Conservation (phyloP, 2,888 invertebrate genomes). For the Myopa testacea region DNA sequence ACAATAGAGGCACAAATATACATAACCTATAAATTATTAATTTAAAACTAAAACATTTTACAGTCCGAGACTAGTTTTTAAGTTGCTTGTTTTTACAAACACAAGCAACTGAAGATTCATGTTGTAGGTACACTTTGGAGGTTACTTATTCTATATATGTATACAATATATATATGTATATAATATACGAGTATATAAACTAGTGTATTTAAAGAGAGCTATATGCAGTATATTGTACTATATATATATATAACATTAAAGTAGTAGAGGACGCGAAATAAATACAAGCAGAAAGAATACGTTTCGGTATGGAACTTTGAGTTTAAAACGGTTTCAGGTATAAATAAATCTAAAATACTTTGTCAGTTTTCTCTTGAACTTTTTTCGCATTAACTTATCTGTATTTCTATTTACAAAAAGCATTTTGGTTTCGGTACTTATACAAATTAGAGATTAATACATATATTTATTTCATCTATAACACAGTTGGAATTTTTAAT, state of each 20-base stretch:
- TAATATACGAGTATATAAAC: conserved; percentile 22
- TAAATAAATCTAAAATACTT: conserved; percentile 15
- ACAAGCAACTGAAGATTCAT: conserved; percentile 27
- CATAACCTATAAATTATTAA: not conserved
- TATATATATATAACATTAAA: not conserved
- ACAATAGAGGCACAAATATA: conserved; percentile 11
- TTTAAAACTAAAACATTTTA: conserved; percentile 3
- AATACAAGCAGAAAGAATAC: not conserved
- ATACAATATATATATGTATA: conserved; percentile 15
- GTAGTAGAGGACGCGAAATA: not conserved
- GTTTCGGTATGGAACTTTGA: not conserved
- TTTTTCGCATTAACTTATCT: conserved; percentile 2
- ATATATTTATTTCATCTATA: conserved; percentile 32
- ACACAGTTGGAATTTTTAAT: conserved; percentile 43
- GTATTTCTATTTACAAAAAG: not conserved
- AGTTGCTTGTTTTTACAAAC: conserved; percentile 24
- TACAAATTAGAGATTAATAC: conserved; percentile 15
- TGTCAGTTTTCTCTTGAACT: not conserved
- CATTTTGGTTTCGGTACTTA: conserved; percentile 15
- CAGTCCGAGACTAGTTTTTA: conserved; percentile 20
- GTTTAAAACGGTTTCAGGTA: not conserved
- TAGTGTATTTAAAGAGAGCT: conserved; percentile 27
- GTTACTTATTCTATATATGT: conserved; percentile 22
- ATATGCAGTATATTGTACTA: not conserved
- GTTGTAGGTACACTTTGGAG: conserved; percentile 37